Percentiles rank a stretch among this genome's conserved stretches.
Evolutionary conservation across 2,888 invertebrate genomes (phyloP).

Genomic region (Antitype chi): DNA sequence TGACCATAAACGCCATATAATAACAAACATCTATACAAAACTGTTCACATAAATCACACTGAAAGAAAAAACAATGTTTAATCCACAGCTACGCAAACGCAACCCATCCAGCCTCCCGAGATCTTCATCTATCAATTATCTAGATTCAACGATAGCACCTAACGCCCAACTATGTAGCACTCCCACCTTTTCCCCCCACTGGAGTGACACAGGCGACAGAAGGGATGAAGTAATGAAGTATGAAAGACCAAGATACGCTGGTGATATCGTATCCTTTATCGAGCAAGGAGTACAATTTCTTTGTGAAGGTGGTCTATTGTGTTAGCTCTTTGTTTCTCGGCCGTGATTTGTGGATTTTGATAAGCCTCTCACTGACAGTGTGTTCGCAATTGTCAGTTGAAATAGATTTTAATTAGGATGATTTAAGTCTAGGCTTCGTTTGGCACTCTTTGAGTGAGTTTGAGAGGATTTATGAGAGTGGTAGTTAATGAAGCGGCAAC

Average conservation of each 20-base stretch:
- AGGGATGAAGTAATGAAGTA: conserved; percentile 66
- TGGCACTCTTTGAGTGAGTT: conserved; percentile 46
- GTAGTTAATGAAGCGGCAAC: conserved; percentile 43
- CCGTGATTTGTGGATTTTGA: conserved; percentile 77
- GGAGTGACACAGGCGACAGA: conserved; percentile 29
- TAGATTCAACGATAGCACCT: conserved; percentile 65
- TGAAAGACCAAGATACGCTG: conserved; percentile 69
- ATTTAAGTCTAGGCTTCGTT: conserved; percentile 60
- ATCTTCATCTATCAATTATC: conserved; percentile 80
- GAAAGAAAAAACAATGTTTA: conserved; percentile 30
- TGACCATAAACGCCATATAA: not conserved
- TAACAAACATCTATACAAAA: conserved; percentile 22
- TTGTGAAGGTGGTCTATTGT: conserved; percentile 77
- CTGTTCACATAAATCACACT: conserved; percentile 33
- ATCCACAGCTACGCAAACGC: conserved; percentile 22
- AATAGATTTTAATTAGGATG: conserved; percentile 74
- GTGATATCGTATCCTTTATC: conserved; percentile 70
- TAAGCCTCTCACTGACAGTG: conserved; percentile 70
- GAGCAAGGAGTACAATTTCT: conserved; percentile 73
- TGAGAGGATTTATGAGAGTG: conserved; percentile 37
- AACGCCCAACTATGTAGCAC: conserved; percentile 41
- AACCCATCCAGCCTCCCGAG: conserved; percentile 68
- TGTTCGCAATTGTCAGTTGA: conserved; percentile 66
- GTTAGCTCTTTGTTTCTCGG: conserved; percentile 64
- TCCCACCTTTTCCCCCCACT: conserved; percentile 8